These are phyloP conservation scores for Triplophysa siluroides DNA, from an alignment of 2,113 vertebrate species.

Conservation along the genomic window DNA sequence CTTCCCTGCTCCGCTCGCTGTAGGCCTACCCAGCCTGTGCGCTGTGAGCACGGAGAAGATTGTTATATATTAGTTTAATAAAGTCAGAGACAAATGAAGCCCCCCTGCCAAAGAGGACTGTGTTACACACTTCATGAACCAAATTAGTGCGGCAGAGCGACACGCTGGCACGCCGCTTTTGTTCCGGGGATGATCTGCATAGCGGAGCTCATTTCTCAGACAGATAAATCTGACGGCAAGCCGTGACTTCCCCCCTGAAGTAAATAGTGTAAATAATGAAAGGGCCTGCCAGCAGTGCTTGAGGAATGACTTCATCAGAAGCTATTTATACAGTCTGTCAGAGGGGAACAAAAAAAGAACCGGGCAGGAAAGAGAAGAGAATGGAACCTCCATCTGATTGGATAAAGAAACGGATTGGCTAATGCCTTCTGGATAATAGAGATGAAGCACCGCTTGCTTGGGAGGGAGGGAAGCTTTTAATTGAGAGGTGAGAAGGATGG, in stretches of 20 bases:
- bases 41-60: constrained; percentile 80
- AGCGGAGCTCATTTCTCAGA: constrained; percentile 82
- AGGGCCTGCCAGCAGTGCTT: constrained; percentile 81
- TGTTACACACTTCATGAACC: constrained; percentile 94
- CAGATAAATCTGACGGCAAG: constrained; percentile 81
- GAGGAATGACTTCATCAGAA: constrained; percentile 87
- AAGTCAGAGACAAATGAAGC: constrained; percentile 88
- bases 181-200: constrained; percentile 85
- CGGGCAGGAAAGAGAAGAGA: constrained; percentile 44
- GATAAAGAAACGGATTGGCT: constrained; percentile 74
- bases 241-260: constrained; percentile 79
- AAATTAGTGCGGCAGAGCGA: constrained; percentile 77
- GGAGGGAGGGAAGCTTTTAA: constrained; percentile 53
- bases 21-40: constrained; percentile 59
- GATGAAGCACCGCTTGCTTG: constrained; percentile 55
- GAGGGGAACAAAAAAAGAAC: constrained; percentile 47
- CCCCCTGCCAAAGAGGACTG: constrained; percentile 76
- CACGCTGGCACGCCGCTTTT: constrained; percentile 83
- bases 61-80: constrained; percentile 91
- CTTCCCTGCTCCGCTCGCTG: constrained; percentile 53
- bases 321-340: constrained; percentile 77
- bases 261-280: constrained; percentile 89
- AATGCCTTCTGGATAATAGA: constrained; percentile 70
- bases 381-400: constrained; percentile 71
- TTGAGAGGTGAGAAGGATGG: constrained; percentile 55